Evolutionary conservation across 2,797 vertebrate genomes (phyloP), one percentile per base, ranked within the genome.

Genomic region (Florisuga fusca): DNA sequence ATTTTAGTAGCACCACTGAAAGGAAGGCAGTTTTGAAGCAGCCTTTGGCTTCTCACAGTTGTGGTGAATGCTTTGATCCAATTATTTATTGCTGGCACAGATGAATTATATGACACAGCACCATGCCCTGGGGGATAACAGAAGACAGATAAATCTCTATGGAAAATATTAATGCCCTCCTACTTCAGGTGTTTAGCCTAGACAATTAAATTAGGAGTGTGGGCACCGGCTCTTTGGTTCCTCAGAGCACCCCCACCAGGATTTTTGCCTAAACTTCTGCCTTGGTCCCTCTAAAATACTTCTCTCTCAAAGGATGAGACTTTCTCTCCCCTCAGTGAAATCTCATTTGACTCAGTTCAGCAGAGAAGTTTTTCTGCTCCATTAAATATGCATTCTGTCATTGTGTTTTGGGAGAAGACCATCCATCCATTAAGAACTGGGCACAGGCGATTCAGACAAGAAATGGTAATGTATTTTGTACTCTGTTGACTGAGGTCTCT

Each of bases 1-100:
- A 97, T 75, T 89, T 97, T 89, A 97, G 96, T 90, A 21, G 90
- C 6, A 3, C 85, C 92, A 94, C 96, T 97, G 97, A 97, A 15
- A 48, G 51, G 71, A 83, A 87, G 87, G 91, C 27, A 15, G 76
- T 77, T 88, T 25, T 5, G 69, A 78, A 81, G 74, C 62, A 87
- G 76, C 58, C 73, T 78, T 89, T 41, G 54, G 48, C 34, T 91
- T 92, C 79, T n/a, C 50, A 53, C 9, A 12, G 23, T 43, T 25
- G 18, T 11, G 46, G 26, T 51, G 41, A 71, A 58, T 17, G 67
- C 34, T 87, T 83, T 63, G 81, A 76, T 74, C 9, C 29, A 66
- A 41, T 36, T 25, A 58, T 54, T 90, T 86, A 38, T 61, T 68
- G 62, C 26, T 78, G 82, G 6, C n/a, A 53, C 21, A 19, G 23